Conservation (phyloP, 2,797 vertebrate genomes). For the Chaetophractus vellerosus region DNA sequence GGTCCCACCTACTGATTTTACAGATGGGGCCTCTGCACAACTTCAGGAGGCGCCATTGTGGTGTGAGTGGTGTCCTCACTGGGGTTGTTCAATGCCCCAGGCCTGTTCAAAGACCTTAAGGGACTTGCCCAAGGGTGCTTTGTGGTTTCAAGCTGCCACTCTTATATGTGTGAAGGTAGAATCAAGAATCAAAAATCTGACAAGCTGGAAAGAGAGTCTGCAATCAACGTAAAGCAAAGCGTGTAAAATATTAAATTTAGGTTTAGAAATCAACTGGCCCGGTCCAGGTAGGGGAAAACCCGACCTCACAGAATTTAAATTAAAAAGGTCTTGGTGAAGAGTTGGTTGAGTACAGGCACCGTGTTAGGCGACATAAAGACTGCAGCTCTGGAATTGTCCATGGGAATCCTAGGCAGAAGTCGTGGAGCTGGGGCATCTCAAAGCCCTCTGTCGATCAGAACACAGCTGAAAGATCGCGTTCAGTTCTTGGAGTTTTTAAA, state of each 20-base stretch:
- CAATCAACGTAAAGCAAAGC: slow-evolving; percentile 47
- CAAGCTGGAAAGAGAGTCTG: background rate
- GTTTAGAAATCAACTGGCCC: slow-evolving; percentile 54
- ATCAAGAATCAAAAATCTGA: slow-evolving; percentile 46
- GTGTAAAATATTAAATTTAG: slow-evolving; percentile 22
- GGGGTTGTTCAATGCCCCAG: background rate
- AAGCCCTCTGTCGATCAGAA: background rate
- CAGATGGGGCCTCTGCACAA: background rate
- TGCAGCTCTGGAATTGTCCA: slow-evolving; percentile 9
- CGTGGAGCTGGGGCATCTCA: background rate
- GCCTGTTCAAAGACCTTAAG: background rate
- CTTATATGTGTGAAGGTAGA: slow-evolving; percentile 40
- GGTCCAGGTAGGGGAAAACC: background rate
- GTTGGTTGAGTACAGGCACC: background rate
- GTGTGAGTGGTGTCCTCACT: background rate
- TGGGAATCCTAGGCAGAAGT: background rate
- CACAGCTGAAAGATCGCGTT: background rate
- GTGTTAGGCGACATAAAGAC: background rate
- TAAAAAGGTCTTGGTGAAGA: background rate
- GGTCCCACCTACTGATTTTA: background rate
- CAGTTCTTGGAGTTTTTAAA: background rate
- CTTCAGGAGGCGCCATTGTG: background rate
- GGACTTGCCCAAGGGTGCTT: background rate
- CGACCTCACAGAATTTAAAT: slow-evolving; percentile 18
- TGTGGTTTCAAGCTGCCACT: background rate